Conservation (phyloP, 1,140 invertebrate species). For the Zaprionus nigranus region DNA sequence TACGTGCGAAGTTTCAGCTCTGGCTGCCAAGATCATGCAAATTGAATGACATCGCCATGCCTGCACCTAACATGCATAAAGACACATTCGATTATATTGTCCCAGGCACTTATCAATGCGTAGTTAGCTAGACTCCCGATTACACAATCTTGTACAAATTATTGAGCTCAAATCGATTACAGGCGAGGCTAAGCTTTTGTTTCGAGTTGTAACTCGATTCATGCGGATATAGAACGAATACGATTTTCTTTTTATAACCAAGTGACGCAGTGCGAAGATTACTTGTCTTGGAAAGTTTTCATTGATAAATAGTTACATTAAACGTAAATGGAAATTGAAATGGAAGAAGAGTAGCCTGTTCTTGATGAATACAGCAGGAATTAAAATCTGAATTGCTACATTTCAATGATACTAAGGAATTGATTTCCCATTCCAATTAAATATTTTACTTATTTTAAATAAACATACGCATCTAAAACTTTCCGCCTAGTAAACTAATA, state of each 20-base stretch:
- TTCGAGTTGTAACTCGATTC: conserved; percentile 55
- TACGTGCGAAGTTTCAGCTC: conserved; percentile 3
- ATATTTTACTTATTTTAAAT: neutral
- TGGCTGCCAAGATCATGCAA: conserved; percentile 62
- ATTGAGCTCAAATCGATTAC: conserved; percentile 66
- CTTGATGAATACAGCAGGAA: too few relatives aligned
- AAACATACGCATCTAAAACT: neutral
- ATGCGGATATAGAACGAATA: conserved; percentile 18
- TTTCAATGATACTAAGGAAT: neutral
- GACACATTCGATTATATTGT: conserved; percentile 24
- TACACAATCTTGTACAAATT: conserved; percentile 63
- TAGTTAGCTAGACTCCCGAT: conserved; percentile 33
- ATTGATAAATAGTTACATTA: neutral
- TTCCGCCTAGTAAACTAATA: neutral
- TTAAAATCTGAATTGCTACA: too few relatives aligned
- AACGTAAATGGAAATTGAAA: neutral
- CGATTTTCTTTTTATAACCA: conserved; percentile 18
- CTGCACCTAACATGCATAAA: conserved; percentile 8
- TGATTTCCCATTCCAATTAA: neutral
- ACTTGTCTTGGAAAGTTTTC: neutral
- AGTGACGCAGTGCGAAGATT: conserved; percentile 13
- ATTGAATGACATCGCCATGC: conserved; percentile 16
- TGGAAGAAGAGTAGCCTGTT: neutral
- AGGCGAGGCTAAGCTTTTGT: conserved; percentile 57
- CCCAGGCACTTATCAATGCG: conserved; percentile 49